phyloP scores from a whole-genome alignment of 2,797 vertebrate species.

The Coregonus suidteri region DNA sequence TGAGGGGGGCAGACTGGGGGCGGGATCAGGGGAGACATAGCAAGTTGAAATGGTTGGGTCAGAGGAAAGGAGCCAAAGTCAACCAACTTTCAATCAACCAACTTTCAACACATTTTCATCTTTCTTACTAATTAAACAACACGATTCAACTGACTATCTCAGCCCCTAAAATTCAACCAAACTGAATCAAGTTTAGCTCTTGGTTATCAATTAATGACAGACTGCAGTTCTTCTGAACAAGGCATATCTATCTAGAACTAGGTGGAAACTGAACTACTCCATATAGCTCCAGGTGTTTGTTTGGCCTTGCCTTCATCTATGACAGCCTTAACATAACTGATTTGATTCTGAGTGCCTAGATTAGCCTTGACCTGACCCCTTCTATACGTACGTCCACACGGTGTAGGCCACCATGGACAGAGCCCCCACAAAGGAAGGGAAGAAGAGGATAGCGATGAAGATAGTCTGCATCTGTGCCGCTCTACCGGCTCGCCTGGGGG shows the following conservation, averaged over 20 bases:
- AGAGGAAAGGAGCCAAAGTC: background rate
- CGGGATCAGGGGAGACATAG: background rate
- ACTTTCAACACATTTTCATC: no score
- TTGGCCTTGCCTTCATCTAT: background rate
- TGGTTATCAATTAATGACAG: background rate
- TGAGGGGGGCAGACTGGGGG: conserved; percentile 83
- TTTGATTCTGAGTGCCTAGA: background rate
- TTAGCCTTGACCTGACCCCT: background rate
- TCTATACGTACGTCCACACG: conserved; percentile 84
- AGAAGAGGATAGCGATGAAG: conserved; percentile 89
- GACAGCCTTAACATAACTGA: background rate
- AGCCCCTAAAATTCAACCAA: background rate
- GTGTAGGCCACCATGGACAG: conserved; percentile 83
- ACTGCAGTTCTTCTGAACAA: background rate
- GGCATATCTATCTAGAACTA: background rate
- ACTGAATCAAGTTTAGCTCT: background rate
- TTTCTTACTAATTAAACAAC: background rate
- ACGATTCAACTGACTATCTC: background rate
- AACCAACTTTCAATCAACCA: background rate
- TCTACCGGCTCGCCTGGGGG: conserved; percentile 84
- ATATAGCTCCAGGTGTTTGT: background rate
- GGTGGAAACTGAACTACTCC: background rate
- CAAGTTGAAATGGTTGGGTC: background rate
- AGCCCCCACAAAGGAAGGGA: conserved; percentile 87
- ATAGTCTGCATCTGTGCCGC: conserved; percentile 92